Conservation (phyloP, 1,140 invertebrate genomes). For the Phthorimaea operculella region DNA sequence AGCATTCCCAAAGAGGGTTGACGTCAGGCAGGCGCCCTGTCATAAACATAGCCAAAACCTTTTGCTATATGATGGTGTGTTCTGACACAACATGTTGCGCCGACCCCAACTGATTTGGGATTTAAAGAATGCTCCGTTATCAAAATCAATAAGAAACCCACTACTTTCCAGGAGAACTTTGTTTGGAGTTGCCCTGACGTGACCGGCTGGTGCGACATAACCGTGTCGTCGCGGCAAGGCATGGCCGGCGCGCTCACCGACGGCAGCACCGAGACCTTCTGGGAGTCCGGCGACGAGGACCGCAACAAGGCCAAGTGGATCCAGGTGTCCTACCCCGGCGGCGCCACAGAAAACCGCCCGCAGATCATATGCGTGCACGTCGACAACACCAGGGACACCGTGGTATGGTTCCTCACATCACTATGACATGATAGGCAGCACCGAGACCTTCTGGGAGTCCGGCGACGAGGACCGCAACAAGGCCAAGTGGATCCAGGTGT, state of each 20-base stretch:
- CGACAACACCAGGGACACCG: constrained; percentile 92
- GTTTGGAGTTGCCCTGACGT: constrained; percentile 66
- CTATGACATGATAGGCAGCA: no score
- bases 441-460: constrained; percentile 99
- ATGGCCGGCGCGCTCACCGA: constrained; percentile 94
- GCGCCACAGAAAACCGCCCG: constrained; percentile 70
- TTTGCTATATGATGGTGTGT: no score
- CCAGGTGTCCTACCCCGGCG: constrained; percentile 56
- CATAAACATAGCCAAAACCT: no score
- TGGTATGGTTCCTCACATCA: constrained; percentile 75
- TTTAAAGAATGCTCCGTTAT: no score
- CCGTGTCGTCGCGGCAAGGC: constrained; percentile 91
- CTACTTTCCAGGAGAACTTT: constrained; percentile 28
- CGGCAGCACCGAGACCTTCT: constrained; percentile 97
- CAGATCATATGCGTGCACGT: constrained; percentile 87
- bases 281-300: constrained; percentile 99
- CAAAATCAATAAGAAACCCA: no score
- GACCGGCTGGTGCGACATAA: constrained; percentile 81
- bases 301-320: constrained; percentile 87
- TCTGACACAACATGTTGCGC: no score
- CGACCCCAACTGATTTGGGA: no score
- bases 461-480: constrained; percentile 96
- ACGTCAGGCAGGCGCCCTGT: no score
- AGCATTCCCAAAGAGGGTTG: no score
- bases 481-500: constrained; percentile 76